Conservation (phyloP, 2,113 vertebrate genomes). For the Bostrychus sinensis region DNA sequence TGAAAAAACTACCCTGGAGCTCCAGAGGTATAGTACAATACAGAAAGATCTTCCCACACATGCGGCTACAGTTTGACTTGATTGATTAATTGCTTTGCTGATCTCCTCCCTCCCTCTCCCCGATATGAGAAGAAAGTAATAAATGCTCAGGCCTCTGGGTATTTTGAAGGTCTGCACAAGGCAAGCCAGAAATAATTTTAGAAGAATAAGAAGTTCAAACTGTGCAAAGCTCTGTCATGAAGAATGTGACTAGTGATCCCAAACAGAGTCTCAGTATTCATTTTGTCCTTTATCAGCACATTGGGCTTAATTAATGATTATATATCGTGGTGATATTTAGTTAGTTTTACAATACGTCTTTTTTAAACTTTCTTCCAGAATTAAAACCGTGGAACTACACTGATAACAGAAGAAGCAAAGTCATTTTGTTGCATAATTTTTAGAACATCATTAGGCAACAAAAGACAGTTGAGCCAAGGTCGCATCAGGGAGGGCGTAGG, state of each 20-base stretch:
- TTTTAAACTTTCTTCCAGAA: neutral
- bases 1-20: conserved; percentile 42
- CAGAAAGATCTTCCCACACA: conserved; percentile 35
- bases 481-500: no score
- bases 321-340: conserved; percentile 1
- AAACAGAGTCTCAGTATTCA: conserved; percentile 10
- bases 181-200: conserved; percentile 36
- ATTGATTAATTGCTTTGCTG: conserved; percentile 61
- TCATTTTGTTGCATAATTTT: no score
- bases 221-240: conserved; percentile 14
- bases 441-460: no score
- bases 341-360: neutral
- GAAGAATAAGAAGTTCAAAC: conserved; percentile 10
- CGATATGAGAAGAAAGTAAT: conserved; percentile 67
- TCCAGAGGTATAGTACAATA: conserved; percentile 33
- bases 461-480: no score
- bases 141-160: conserved; percentile 53
- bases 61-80: conserved; percentile 49
- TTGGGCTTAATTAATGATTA: conserved; percentile 18
- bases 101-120: conserved; percentile 49
- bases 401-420: no score
- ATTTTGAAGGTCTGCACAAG: conserved; percentile 20
- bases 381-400: no score
- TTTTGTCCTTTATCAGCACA: conserved; percentile 14
- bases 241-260: neutral